Evolutionary conservation across 2,888 invertebrate species (phyloP), one percentile per base, ranked within the genome.

Genomic region (Trachelus troglodyta): DNA sequence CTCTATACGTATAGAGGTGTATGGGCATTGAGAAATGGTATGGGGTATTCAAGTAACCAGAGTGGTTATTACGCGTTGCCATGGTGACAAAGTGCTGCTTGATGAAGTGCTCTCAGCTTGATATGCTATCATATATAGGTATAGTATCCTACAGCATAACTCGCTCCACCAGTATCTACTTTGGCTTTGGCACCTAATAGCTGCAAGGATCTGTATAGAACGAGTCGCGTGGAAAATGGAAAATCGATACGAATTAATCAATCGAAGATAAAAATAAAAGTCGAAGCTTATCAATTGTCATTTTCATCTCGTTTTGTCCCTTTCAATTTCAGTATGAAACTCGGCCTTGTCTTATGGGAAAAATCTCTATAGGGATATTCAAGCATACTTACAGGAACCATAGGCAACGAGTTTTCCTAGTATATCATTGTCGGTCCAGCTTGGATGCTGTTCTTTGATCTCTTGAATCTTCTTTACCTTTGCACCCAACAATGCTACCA

Each of bases 401-500:
- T 98, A 98, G 78, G 96, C 97, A 34, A 98, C 96, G 73, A 98
- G 93, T 92, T 97, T 97, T 0, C 95, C 94, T 33, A 96, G 92
- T 76, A 97, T 95, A 9, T 95, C 94, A 69, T 92, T 93, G 30
- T 97, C 97, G 69, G 94, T 94, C 95, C 95, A 95, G 68, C 96
- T 95, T 0, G 97, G 96, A 87, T 96, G 94, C 85, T 95, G 92
- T 79, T 94, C 94, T 90, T 96, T 96, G 12, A 94, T 92, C 82
- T 94, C 93, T 76, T 94, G 92, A 82, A 97, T 92, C 80, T 94
- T 94, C 81, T 95, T 95, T 4, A 96, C 94, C 90, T 97, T 97
- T 23, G 98, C 98, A 1, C 97, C 98, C n/a, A 98, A 93, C 15
- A 99, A 93, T 0, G 97, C 97, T 1, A 99, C 97, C 76, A 98